Percentiles rank a stretch among this genome's conserved stretches.
These are phyloP conservation scores for Cariama cristata DNA, from an alignment of 2,113 vertebrate species.

Conservation along the genomic window DNA sequence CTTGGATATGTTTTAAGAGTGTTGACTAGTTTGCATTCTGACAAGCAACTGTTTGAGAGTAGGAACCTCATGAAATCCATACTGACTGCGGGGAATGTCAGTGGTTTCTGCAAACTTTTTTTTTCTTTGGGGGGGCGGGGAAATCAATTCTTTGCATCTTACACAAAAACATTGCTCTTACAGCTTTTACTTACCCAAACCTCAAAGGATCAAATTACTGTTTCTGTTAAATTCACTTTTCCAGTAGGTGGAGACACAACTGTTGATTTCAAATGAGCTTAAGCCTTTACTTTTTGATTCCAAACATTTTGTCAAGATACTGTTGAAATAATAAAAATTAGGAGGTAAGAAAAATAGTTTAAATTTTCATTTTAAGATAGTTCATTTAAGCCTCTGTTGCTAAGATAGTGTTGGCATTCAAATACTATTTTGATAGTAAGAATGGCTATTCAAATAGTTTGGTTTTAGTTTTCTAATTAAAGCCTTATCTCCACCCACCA, in stretches of 20 bases:
- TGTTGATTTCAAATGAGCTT: neutral
- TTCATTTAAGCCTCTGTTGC: neutral
- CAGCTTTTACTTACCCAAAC: neutral
- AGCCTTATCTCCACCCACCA: neutral
- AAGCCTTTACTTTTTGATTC: neutral
- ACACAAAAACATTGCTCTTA: neutral
- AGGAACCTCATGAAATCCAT: neutral
- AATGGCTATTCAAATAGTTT: neutral
- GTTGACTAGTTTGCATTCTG: neutral
- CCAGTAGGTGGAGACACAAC: constrained; percentile 14
- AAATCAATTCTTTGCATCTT: neutral
- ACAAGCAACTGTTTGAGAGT: neutral
- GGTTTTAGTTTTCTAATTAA: neutral
- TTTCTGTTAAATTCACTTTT: constrained; percentile 11
- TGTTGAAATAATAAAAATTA: neutral
- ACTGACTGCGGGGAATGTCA: neutral
- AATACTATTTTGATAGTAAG: neutral
- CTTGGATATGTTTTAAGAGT: neutral
- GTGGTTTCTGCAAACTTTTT: neutral
- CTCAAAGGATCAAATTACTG: neutral
- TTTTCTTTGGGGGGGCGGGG: neutral
- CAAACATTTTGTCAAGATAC: neutral
- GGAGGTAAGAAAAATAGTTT: neutral
- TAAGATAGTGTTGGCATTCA: neutral
- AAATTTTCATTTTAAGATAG: neutral